Base-by-base conservation (phyloP, 2,113 vertebrate genomes). In the Gulo gulo region DNA sequence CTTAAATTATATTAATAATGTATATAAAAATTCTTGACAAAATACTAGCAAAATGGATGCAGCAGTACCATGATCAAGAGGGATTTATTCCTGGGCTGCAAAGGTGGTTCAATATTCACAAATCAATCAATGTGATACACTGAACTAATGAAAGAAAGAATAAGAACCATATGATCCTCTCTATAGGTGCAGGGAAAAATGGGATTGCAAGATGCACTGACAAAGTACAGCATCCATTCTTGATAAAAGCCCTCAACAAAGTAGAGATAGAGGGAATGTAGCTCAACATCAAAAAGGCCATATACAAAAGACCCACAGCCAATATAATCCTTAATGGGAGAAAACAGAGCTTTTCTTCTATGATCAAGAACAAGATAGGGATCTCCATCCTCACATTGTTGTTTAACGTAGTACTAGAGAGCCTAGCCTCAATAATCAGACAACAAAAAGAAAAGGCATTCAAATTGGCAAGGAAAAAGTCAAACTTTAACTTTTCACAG, bases 1-100 rank as follows among this genome's bases (percentile, higher is more conserved):
- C 15, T 96, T 92, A 89, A 96, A 88, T 89, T 89, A 82, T 59
- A 65, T 92, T 85, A 91, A 89, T 52, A 92, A 74, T 73, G 42
- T 50, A 42, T 74, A 24, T 39, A 74, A 74, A 74, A 74, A 26
- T 42, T 74, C 39, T 74, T 24, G 42, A 74, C 71, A 74, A 74
- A 74, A 26, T 26, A 42, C 39, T 74, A 74, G 71, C 36, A 74
- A 42, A 26, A 26, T 0, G 12, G 42, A 74, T 74, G 39, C 23
- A 42, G 42, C 39, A 74, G 71, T 74, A 26, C 23, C 6, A 74
- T 24, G 2, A 42, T 74, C 39, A 42, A 74, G 23, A 26, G 39
- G 36, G 12, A 74, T 74, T 74, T 74, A 74, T 26, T 26, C 39
- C 23, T 42, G 39, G 71, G 71, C 6, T 24, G 39, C 39, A 74